Conservation (phyloP, 2,113 vertebrate genomes). For the Bostrychus sinensis region DNA sequence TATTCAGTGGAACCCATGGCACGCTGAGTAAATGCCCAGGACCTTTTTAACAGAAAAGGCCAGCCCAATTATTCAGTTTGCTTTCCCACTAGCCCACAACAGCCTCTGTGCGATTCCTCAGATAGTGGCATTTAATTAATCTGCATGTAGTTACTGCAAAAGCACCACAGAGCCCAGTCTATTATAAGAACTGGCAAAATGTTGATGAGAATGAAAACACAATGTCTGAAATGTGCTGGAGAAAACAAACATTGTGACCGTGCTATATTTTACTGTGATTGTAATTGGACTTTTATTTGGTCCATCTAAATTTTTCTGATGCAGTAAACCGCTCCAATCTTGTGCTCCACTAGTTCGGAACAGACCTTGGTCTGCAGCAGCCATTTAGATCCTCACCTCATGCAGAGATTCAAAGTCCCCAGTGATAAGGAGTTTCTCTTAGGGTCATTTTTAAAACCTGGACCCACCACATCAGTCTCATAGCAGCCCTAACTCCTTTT, state of each 20-base stretch:
- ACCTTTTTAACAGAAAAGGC: conserved; percentile 1
- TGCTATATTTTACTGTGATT: conserved; percentile 5
- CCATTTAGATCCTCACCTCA: neutral
- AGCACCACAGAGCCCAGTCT: neutral
- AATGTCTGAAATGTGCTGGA: neutral
- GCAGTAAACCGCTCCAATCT: conserved; percentile 5
- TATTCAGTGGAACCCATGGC: neutral
- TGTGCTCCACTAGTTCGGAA: conserved; percentile 4
- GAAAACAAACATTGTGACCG: conserved; percentile 2
- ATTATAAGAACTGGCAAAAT: conserved; percentile 6
- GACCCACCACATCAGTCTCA: conserved; percentile 22
- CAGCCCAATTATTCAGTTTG: conserved; percentile 2
- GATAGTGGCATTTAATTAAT: conserved; percentile 17
- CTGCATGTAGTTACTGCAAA: neutral
- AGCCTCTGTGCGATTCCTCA: neutral
- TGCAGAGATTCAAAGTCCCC: neutral
- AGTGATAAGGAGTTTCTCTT: conserved; percentile 2
- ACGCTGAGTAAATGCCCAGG: neutral
- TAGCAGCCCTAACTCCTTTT: neutral
- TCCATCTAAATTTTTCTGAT: conserved; percentile 4
- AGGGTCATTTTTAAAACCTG: conserved; percentile 9
- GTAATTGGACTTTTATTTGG: conserved; percentile 4
- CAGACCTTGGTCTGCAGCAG: neutral
- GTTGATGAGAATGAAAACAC: neutral
- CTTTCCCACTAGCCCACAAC: neutral